Evolutionary conservation across 2,888 invertebrate species (phyloP).

Genomic region (Metalampra italica): DNA sequence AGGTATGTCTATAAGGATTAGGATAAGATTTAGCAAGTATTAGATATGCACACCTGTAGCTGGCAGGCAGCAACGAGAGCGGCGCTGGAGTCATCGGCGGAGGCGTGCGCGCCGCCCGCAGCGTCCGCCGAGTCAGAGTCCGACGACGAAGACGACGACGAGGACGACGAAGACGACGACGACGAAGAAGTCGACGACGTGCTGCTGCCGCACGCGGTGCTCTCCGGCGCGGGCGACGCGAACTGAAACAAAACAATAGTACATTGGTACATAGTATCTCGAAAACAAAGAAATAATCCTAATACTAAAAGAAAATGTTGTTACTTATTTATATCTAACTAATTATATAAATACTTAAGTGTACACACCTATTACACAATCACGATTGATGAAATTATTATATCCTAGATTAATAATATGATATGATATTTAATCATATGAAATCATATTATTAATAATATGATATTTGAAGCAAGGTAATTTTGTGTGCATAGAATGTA

Average conservation of each 20-base stretch:
- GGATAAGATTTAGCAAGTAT: too few relatives aligned
- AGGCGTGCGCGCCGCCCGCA: slow-evolving; percentile 56
- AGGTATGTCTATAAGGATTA: too few relatives aligned
- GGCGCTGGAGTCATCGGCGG: slow-evolving; percentile 73
- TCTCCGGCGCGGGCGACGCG: slow-evolving; percentile 55
- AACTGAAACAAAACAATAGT: slow-evolving; percentile 41
- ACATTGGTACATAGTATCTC: background rate
- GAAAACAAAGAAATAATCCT: background rate
- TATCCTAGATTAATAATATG: too few relatives aligned
- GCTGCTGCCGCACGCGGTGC: slow-evolving; percentile 60
- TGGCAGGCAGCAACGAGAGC: slow-evolving; percentile 78
- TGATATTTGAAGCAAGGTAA: too few relatives aligned
- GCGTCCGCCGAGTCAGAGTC: slow-evolving; percentile 68
- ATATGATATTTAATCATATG: too few relatives aligned
- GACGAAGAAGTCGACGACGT: slow-evolving; percentile 63
- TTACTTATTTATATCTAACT: too few relatives aligned
- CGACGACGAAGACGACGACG: slow-evolving; percentile 68
- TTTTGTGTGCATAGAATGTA: too few relatives aligned
- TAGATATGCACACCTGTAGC: slow-evolving; percentile 61
- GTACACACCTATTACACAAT: too few relatives aligned
- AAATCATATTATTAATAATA: too few relatives aligned
- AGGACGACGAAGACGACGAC: slow-evolving; percentile 66
- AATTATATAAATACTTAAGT: too few relatives aligned
- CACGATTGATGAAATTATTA: too few relatives aligned
- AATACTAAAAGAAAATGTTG: too few relatives aligned